A percentile compares a stretch with the other conserved stretches of the same genome.
Conservation (phyloP, 2,888 invertebrate genomes). For the Andrena chrysosceles region DNA sequence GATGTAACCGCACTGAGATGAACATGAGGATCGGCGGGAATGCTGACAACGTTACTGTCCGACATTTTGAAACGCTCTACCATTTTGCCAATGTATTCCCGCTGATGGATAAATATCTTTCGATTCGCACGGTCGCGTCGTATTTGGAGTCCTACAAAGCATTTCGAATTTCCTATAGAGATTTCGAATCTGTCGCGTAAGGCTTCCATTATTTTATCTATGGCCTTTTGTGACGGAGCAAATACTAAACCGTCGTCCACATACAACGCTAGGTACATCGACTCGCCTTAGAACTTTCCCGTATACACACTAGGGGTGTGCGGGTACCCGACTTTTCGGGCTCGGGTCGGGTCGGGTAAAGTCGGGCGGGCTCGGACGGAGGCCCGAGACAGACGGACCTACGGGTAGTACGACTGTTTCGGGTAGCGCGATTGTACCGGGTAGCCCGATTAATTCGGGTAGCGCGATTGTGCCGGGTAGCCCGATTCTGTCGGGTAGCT, state of each 20-base stretch:
- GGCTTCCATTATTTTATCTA: background rate
- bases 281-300: background rate
- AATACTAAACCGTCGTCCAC: constrained; percentile 6
- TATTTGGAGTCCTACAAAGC: constrained; percentile 14
- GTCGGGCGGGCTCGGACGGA: too few relatives aligned
- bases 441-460: too few relatives aligned
- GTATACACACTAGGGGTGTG: background rate
- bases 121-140: background rate
- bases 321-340: too few relatives aligned
- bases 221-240: background rate
- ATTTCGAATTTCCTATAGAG: background rate
- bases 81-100: background rate
- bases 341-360: too few relatives aligned
- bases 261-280: background rate
- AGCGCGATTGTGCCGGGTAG: too few relatives aligned
- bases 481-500: too few relatives aligned
- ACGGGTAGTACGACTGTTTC: too few relatives aligned
- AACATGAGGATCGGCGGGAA: constrained; percentile 6
- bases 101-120: constrained; percentile 15
- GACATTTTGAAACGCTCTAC: background rate
- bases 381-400: too few relatives aligned
- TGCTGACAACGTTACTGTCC: background rate
- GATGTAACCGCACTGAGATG: background rate
- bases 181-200: background rate
- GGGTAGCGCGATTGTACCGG: too few relatives aligned